Conservation (phyloP, 2,888 invertebrate genomes). For the Halocaridina rubra region DNA sequence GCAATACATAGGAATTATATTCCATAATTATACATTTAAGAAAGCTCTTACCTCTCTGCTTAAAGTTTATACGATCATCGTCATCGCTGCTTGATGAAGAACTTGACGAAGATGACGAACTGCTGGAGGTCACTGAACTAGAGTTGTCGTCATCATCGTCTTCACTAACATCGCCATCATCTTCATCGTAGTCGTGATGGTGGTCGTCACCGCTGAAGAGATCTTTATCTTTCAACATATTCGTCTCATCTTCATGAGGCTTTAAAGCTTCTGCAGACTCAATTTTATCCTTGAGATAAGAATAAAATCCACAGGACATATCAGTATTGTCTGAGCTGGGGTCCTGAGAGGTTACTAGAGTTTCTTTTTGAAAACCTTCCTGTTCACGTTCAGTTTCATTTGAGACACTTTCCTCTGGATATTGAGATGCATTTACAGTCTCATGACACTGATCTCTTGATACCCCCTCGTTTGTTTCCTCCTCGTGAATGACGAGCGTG, state of each 20-base stretch:
- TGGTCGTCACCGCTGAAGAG: conserved; percentile 1
- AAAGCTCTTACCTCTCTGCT: conserved; percentile 60
- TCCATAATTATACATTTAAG: no score
- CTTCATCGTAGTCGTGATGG: conserved; percentile 40
- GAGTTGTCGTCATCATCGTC: conserved; percentile 55
- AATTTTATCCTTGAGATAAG: conserved; percentile 9
- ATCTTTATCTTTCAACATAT: no score
- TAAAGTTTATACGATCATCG: conserved; percentile 62
- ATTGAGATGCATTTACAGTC: not conserved
- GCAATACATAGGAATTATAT: no score
- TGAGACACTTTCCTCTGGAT: not conserved
- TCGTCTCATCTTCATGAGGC: not conserved
- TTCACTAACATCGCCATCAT: conserved; percentile 46
- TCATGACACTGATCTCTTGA: not conserved
- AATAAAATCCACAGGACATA: not conserved
- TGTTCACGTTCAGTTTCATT: not conserved
- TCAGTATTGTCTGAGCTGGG: not conserved
- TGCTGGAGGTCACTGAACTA: conserved; percentile 49
- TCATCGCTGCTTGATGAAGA: conserved; percentile 61
- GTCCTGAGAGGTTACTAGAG: no score
- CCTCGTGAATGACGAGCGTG: conserved; percentile 52
- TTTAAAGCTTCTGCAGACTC: not conserved
- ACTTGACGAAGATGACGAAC: conserved; percentile 42
- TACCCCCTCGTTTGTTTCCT: conserved; percentile 18
- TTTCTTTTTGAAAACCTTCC: not conserved